These are phyloP conservation scores for Oreotrochilus melanogaster DNA, from an alignment of 2,113 vertebrate species.

Conservation along the genomic window DNA sequence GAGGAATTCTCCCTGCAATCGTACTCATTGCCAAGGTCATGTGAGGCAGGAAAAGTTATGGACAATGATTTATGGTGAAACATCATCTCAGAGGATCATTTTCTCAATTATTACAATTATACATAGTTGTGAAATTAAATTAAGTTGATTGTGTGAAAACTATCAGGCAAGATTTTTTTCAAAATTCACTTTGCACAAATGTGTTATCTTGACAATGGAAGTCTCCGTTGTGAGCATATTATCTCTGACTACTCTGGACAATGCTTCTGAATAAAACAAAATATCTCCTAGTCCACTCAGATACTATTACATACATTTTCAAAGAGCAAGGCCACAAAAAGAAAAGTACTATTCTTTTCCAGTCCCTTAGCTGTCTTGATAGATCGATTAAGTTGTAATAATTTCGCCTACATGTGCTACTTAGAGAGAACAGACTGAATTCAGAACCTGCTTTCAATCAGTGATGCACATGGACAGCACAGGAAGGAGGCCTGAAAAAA, in stretches of 20 bases:
- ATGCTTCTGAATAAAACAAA: slow-evolving; percentile 14
- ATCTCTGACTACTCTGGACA: neutral
- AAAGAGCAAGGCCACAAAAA: neutral
- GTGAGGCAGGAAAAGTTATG: slow-evolving; percentile 33
- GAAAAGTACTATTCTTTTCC: neutral
- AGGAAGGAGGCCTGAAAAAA: neutral
- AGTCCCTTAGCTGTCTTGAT: neutral
- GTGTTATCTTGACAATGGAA: neutral
- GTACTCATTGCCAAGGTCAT: slow-evolving; percentile 22
- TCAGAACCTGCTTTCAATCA: slow-evolving; percentile 22
- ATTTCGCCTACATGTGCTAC: neutral
- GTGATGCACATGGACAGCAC: neutral
- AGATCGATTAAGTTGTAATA: slow-evolving; percentile 6
- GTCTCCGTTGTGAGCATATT: neutral
- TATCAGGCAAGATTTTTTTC: neutral
- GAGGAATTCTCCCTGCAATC: neutral
- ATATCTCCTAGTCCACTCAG: neutral
- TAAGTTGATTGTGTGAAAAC: neutral
- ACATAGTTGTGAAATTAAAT: slow-evolving; percentile 3
- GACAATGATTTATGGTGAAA: slow-evolving; percentile 29
- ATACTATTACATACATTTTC: neutral
- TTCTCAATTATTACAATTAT: neutral
- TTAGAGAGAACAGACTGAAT: slow-evolving; percentile 1
- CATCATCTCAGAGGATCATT: neutral
- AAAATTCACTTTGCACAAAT: slow-evolving; percentile 22